Evolutionary conservation across 1,140 invertebrate species (phyloP).

Genomic region (Adoxophyes honmai): DNA sequence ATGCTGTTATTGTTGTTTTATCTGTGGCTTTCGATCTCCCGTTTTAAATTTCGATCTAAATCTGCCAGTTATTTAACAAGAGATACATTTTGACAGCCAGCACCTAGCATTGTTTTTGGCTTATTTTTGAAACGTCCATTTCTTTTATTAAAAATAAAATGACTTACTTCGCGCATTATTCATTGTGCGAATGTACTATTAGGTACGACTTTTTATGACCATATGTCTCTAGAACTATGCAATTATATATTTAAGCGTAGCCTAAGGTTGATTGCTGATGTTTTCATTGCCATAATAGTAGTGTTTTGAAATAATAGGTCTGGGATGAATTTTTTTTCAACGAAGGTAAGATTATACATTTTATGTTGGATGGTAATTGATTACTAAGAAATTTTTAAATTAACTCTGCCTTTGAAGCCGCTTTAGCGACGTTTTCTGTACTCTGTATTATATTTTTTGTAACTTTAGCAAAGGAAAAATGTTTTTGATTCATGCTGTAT

Average conservation of each 20-base stretch:
- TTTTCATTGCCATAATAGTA: slow-evolving; percentile 1
- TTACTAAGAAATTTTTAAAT: too few relatives aligned
- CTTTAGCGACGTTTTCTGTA: too few relatives aligned
- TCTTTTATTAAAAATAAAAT: too few relatives aligned
- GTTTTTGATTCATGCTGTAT: too few relatives aligned
- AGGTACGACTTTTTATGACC: too few relatives aligned
- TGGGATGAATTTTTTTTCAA: neutral
- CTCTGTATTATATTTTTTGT: too few relatives aligned
- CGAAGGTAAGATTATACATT: neutral
- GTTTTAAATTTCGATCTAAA: slow-evolving; percentile 14
- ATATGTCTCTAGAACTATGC: neutral
- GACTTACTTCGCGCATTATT: too few relatives aligned
- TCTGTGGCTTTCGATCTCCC: slow-evolving; percentile 12
- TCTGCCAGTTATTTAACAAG: slow-evolving; percentile 5
- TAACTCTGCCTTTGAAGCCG: too few relatives aligned
- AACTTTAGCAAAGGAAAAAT: too few relatives aligned
- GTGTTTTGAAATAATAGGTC: neutral
- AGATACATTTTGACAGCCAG: neutral
- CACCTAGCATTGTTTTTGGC: neutral
- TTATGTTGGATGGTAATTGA: too few relatives aligned
- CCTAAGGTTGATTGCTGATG: neutral
- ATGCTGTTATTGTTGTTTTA: slow-evolving; percentile 11
- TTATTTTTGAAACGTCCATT: neutral
- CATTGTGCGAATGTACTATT: too few relatives aligned
- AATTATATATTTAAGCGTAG: slow-evolving; percentile 1